These are phyloP conservation scores for Spondyliosoma cantharus DNA, from an alignment of 2,797 vertebrate species.

Conservation along the genomic window DNA sequence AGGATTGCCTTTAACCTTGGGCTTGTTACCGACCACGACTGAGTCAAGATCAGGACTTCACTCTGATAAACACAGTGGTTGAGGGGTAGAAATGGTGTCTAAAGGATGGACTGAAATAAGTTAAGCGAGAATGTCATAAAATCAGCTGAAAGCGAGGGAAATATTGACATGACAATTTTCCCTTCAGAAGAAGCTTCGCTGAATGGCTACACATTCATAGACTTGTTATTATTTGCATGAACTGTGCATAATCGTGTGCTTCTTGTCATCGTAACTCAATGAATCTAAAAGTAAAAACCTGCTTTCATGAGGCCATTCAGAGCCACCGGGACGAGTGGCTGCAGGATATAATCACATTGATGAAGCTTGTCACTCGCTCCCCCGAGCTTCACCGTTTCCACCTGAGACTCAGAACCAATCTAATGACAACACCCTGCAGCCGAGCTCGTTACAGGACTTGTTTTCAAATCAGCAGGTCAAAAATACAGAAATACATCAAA, in stretches of 20 bases:
- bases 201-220: neutral
- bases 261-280: neutral
- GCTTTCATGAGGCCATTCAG: conserved; percentile 22
- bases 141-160: neutral
- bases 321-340: conserved; percentile 36
- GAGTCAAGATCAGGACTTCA: neutral
- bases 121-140: neutral
- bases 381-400: conserved; percentile 42
- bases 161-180: neutral
- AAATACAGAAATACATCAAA: conserved; percentile 6
- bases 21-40: neutral
- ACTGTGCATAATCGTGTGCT: neutral
- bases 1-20: neutral
- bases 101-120: neutral
- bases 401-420: conserved; percentile 50
- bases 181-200: neutral
- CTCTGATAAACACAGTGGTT: neutral
- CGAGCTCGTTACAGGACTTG: neutral
- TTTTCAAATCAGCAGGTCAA: conserved; percentile 3
- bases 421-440: conserved; percentile 42
- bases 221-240: neutral
- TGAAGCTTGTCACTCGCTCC: conserved; percentile 36
- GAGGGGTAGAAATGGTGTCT: neutral
- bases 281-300: conserved; percentile 5
- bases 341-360: conserved; percentile 54